Evolutionary conservation across 2,888 invertebrate genomes (phyloP).

Genomic region (Lepidocyrtinus sp.): DNA sequence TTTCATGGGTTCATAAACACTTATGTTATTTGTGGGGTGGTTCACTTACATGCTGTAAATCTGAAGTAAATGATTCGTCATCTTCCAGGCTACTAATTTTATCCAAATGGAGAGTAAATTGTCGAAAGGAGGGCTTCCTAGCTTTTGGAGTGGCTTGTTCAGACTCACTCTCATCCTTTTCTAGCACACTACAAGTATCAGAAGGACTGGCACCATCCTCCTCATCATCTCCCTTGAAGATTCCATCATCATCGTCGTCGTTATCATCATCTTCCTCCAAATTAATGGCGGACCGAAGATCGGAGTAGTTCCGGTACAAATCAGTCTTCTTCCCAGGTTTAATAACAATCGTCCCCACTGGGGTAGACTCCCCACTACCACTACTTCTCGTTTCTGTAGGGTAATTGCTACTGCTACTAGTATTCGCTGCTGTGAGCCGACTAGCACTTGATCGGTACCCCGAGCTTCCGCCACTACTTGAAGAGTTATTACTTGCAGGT

Average conservation of each 20-base stretch:
- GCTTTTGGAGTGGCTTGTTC: conserved; percentile 53
- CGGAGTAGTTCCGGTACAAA: conserved; percentile 58
- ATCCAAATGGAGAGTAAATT: conserved; percentile 67
- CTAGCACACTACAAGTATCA: conserved; percentile 36
- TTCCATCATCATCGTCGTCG: conserved; percentile 42
- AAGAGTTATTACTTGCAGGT: conserved; percentile 55
- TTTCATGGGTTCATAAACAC: not conserved
- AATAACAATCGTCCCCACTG: conserved; percentile 66
- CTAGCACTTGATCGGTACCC: conserved; percentile 56
- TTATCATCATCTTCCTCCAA: conserved; percentile 55
- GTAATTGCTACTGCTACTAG: conserved; percentile 54
- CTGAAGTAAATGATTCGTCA: conserved; percentile 67
- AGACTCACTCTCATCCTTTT: conserved; percentile 49
- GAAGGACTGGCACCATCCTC: conserved; percentile 36
- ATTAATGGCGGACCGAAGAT: conserved; percentile 57
- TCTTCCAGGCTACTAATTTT: conserved; percentile 69
- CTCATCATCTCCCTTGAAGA: conserved; percentile 48
- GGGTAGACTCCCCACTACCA: conserved; percentile 70
- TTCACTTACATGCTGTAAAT: conserved; percentile 66
- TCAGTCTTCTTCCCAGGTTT: conserved; percentile 65
- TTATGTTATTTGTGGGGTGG: not conserved
- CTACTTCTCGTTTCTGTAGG: conserved; percentile 65
- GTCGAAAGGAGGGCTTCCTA: conserved; percentile 63
- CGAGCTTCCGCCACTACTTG: conserved; percentile 55
- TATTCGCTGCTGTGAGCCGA: conserved; percentile 49